Conservation (phyloP, 2,797 vertebrate genomes). For the Smutsia gigantea region DNA sequence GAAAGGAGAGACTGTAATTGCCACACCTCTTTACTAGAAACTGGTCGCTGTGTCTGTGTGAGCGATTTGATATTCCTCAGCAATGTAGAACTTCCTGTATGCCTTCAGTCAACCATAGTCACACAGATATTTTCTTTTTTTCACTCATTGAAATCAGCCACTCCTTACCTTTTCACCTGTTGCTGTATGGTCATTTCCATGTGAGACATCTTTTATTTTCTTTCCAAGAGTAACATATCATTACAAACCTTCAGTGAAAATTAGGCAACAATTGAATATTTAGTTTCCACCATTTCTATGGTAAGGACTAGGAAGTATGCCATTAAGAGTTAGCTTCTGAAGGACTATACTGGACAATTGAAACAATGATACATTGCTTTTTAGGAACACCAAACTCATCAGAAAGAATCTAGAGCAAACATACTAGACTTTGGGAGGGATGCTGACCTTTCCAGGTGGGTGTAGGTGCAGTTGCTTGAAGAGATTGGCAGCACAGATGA, state of each 20-base stretch:
- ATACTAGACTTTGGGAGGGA: neutral
- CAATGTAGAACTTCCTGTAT: constrained; percentile 63
- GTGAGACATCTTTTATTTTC: neutral
- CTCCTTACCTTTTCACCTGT: neutral
- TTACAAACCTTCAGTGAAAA: constrained; percentile 1
- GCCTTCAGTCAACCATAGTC: constrained; percentile 55
- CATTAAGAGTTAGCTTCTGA: constrained; percentile 12
- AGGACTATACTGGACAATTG: neutral
- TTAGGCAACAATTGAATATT: neutral
- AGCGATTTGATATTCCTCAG: constrained; percentile 55
- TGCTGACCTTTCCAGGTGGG: neutral
- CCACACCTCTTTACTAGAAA: constrained; percentile 67
- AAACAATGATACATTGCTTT: constrained; percentile 2
- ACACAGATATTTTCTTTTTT: constrained; percentile 40
- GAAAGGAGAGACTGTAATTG: constrained; percentile 77
- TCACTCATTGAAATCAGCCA: constrained; percentile 42
- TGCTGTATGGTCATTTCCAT: neutral
- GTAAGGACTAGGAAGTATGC: neutral
- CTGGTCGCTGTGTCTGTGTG: constrained; percentile 50
- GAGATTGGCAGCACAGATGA: neutral
- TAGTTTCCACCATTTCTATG: neutral
- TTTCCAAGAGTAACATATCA: constrained; percentile 5
- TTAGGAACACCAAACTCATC: neutral
- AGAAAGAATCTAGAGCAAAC: neutral
- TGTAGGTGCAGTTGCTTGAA: neutral